Conservation (phyloP, 2,797 vertebrate genomes). For the Pipistrellus pygmaeus region DNA sequence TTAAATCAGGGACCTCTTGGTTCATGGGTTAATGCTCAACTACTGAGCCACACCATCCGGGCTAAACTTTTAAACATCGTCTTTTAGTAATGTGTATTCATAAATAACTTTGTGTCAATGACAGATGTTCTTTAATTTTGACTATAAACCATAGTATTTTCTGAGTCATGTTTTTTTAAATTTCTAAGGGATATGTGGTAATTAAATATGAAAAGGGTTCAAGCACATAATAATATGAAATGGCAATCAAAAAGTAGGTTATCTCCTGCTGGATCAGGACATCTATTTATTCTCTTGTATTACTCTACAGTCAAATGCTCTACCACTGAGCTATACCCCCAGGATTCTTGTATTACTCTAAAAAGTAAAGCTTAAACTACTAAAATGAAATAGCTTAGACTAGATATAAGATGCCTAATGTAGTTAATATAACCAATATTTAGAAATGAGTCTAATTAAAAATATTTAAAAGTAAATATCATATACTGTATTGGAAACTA, state of each 20-base stretch:
- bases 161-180: slow-evolving; percentile 73
- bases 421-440: slow-evolving; percentile 39
- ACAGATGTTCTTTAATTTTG: slow-evolving; percentile 67
- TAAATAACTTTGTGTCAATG: slow-evolving; percentile 51
- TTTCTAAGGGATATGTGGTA: slow-evolving; percentile 67
- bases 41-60: too few species aligned
- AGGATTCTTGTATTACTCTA: slow-evolving; percentile 46
- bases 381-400: slow-evolving; percentile 48
- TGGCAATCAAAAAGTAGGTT: slow-evolving; percentile 83
- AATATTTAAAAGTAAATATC: slow-evolving; percentile 52
- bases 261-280: slow-evolving; percentile 87
- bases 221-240: slow-evolving; percentile 67
- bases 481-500: slow-evolving; percentile 25
- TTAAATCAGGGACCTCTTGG: too few species aligned
- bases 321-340: too few species aligned
- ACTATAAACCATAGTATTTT: slow-evolving; percentile 58
- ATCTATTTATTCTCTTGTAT: slow-evolving; percentile 60
- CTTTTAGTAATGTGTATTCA: slow-evolving; percentile 39
- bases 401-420: slow-evolving; percentile 16
- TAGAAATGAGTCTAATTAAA: slow-evolving; percentile 54
- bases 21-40: too few species aligned
- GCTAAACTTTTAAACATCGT: slow-evolving; percentile 38
- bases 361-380: slow-evolving; percentile 51
- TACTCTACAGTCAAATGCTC: slow-evolving; percentile 18
- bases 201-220: slow-evolving; percentile 54